Base-by-base conservation (phyloP, 2,113 vertebrate species). In the Monopterus albus region DNA sequence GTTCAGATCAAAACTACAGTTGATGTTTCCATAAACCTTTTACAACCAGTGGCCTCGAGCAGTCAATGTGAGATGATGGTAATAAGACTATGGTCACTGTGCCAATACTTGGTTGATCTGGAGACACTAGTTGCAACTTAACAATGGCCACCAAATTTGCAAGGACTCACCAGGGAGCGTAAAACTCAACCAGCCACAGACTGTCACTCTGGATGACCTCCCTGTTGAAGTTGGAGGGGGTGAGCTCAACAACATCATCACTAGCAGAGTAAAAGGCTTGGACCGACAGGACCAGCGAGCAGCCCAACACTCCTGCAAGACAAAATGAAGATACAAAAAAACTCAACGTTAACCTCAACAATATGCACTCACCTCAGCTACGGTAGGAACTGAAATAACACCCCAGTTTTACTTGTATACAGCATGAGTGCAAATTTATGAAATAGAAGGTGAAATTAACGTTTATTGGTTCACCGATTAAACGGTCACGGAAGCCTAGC, bases 131-230 rank as follows among this genome's bases (percentile, higher is more conserved):
- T 46, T 53, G 46, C 2, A n/a, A 25, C 7, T 43, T 46, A 20
- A 47, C 13, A 29, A 45, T 1, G 8, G 1, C 21, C 10, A 33
- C 13, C 15, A 17, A 12, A 53, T 42, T 57, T 58, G 10, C 0
- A 45, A 0, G 20, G n/a, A 92, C 96, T 94, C 93, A 99, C 98
- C 97, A 99, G 5, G 97, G 96, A 73, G 96, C 97, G 10, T 96
- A 99, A 87, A 99, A 98, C 88, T 98, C 96, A 18, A 99, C 83
- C 0, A 99, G 95, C 97, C 98, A 99, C 72, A 99, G 83, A 51
- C 91, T 93, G 33, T 97, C 94, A 1, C 98, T 98, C 59, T 99
- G 95, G 81, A 98, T 88, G 72, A 99, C 97, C 88, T 99, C 97
- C 53, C 64, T 92, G 91, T 99, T 95, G 90, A 99, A 99, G 89